These are phyloP conservation scores for Myotis myotis DNA, from an alignment of 2,797 vertebrate species.

Conservation along the genomic window DNA sequence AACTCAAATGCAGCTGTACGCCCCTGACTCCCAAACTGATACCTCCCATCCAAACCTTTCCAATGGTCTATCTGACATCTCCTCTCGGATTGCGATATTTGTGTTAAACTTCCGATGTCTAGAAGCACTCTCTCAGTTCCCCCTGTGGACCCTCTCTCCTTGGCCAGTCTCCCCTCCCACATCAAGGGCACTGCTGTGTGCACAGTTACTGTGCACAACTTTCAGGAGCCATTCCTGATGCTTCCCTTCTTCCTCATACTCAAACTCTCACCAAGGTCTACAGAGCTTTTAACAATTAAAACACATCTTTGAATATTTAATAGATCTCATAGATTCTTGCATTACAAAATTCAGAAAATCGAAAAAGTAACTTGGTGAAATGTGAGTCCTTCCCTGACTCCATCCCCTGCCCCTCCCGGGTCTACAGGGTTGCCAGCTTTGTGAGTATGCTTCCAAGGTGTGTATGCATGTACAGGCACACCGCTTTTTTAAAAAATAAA, in stretches of 20 bases:
- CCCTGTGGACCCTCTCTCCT: neutral
- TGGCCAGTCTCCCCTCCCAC: neutral
- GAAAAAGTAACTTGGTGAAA: neutral
- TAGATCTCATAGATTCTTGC: neutral
- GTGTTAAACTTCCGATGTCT: accelerated
- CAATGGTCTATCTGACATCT: neutral
- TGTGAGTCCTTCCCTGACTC: neutral
- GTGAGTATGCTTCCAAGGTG: neutral
- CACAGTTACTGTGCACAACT: neutral
- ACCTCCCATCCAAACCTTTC: neutral
- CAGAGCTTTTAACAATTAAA: neutral
- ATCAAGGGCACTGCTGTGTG: neutral
- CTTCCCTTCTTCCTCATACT: neutral
- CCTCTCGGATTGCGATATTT: neutral
- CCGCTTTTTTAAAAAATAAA: neutral
- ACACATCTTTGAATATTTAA: neutral
- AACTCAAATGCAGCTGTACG: neutral
- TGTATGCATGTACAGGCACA: neutral
- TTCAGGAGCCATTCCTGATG: no score
- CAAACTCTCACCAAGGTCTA: neutral
- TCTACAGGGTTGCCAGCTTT: neutral
- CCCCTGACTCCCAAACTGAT: neutral
- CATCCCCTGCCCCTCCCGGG: accelerated
- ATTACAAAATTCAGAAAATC: neutral
- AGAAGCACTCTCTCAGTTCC: neutral